phyloP scores from a whole-genome alignment of 2,113 vertebrate species.

The Phalacrocorax aristotelis region DNA sequence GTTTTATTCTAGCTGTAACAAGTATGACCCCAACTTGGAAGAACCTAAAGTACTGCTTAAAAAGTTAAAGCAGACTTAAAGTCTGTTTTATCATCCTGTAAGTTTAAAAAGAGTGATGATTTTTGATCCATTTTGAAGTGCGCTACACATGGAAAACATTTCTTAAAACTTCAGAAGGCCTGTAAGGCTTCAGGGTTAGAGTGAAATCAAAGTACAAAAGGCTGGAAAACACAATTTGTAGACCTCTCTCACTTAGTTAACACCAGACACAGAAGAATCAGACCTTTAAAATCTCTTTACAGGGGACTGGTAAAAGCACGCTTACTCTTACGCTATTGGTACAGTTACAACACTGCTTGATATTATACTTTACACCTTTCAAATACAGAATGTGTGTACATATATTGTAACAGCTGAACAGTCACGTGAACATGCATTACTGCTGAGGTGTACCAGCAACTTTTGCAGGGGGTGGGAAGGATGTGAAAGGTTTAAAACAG shows the following conservation, averaged over 20 bases:
- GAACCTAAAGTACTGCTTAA: constrained; percentile 5
- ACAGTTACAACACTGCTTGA: not conserved
- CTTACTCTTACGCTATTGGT: not conserved
- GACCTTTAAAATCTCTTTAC: not conserved
- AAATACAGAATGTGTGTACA: not conserved
- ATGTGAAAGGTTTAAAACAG: not conserved
- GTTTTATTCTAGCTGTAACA: constrained; percentile 18
- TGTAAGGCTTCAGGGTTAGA: not conserved
- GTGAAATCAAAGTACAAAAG: constrained; percentile 1
- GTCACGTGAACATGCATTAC: not conserved
- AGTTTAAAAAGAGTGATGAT: not conserved
- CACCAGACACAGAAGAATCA: not conserved
- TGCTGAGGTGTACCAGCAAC: not conserved
- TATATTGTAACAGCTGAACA: not conserved
- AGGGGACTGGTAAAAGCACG: not conserved
- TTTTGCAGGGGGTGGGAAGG: not conserved
- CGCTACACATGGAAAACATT: constrained; percentile 22
- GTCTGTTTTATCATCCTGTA: not conserved
- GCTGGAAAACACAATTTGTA: not conserved
- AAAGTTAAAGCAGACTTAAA: not conserved
- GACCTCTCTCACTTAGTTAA: not conserved
- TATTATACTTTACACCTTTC: not conserved
- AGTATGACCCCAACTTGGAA: not conserved
- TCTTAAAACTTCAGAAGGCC: constrained; percentile 15
- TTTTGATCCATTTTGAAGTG: not conserved